Evolutionary conservation across 2,113 vertebrate species (phyloP), one percentile per base, ranked within the genome.

Genomic region (Hemicordylus capensis): DNA sequence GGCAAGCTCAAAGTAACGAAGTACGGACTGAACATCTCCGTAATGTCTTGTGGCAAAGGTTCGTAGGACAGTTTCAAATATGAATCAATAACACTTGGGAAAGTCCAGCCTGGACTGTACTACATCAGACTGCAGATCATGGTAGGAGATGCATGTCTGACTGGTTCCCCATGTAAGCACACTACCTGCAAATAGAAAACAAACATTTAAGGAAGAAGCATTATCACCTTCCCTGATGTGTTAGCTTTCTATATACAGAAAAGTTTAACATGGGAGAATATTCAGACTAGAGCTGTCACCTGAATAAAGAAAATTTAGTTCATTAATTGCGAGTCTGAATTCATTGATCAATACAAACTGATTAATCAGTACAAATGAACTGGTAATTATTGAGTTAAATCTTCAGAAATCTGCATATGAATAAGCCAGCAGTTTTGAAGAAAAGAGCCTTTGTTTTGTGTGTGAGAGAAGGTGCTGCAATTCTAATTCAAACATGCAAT

Each of bases 21-120:
- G 14, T 24, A 46, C 42, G 17, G 24, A 19, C 26, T 39, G 1
- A 0, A 0, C 51, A 42, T 34, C 73, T 44, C 39, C n/a, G 34
- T 0, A 0, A 2, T 51, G 15, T 59, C 46, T 61, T 82, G 48
- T 54, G 67, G 48, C 0, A 5, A 44, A 51, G 70, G 22, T 42
- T 58, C 66, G 86, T 85, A 73, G 5, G 31, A 42, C 2, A 76
- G 56, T 34, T 78, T 31, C n/a, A 74, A 22, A 90, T 12, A 54
- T 14, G 51, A 54, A 54, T 54, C 12, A 46, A 4, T 48, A 17
- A 74, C 51, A 37, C 39, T 58, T 39, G 66, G 4, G 4, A 19
- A 28, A 0, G 63, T 26, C 61, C 61, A 7, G 28, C 61, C 61
- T 64, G 63, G 63, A 10, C 31, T 64, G 28, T 64, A 12, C 22